Percentiles rank a stretch among this genome's conserved stretches.
Conservation (phyloP, 2,888 invertebrate species). For the Tenthredo mesomela region DNA sequence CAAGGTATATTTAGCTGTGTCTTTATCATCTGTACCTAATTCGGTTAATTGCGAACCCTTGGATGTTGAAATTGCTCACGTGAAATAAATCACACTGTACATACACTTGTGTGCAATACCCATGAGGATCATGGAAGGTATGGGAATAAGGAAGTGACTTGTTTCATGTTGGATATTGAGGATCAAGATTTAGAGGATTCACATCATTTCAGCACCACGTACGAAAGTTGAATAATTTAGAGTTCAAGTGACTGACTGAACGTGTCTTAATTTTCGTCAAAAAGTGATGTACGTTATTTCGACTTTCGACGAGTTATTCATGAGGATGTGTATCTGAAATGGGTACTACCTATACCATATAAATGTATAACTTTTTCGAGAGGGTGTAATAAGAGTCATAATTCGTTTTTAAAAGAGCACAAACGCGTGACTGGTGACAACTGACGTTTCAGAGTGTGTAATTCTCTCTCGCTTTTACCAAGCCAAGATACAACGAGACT, state of each 20-base stretch:
- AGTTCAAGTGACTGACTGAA: neutral
- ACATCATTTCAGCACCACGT: neutral
- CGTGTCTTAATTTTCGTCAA: neutral
- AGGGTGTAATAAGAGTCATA: neutral
- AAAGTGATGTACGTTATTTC: neutral
- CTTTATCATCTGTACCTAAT: neutral
- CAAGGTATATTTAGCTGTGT: neutral
- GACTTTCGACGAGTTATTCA: neutral
- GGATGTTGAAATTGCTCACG: neutral
- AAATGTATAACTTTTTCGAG: neutral
- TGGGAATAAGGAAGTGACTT: neutral
- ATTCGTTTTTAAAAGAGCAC: neutral
- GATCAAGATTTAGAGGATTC: neutral
- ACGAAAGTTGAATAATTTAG: neutral
- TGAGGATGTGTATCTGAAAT: neutral
- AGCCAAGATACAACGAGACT: slow-evolving; percentile 8
- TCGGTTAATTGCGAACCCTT: too few species aligned
- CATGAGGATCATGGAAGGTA: neutral
- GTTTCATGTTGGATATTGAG: neutral
- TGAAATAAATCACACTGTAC: neutral
- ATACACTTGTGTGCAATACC: neutral
- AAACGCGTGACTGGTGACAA: slow-evolving; percentile 26
- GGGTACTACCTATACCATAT: neutral
- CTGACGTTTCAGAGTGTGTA: slow-evolving; percentile 31
- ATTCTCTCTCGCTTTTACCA: neutral